These are phyloP conservation scores for Siderastrea radians DNA, from an alignment of 92 coral and sea anemone genomes.

Conservation along the genomic window DNA sequence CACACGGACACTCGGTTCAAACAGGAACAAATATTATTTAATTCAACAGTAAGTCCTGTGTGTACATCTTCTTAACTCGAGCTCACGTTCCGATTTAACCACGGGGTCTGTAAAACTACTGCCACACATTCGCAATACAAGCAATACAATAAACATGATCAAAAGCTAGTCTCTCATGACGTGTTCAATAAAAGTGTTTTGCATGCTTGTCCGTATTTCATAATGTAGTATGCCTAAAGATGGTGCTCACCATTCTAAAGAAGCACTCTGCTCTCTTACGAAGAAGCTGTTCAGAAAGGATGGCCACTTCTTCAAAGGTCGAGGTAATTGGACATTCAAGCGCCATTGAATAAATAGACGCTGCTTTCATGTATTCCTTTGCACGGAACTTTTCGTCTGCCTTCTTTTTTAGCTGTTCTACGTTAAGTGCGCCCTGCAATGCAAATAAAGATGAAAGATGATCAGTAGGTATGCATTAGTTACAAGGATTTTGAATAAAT, in stretches of 20 bases:
- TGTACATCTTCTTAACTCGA: no score
- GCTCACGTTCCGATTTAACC: no score
- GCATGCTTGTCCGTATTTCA: no score
- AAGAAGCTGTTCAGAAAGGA: slow-evolving; percentile 12
- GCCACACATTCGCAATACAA: not conserved
- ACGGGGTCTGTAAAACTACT: not conserved
- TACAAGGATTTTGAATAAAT: no score
- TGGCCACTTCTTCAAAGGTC: not conserved
- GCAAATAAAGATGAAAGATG: not conserved
- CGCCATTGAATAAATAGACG: not conserved
- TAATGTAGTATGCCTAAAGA: no score
- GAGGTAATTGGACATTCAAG: not conserved
- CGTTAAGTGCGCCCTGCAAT: not conserved
- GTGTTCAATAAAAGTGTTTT: no score
- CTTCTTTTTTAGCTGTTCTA: not conserved
- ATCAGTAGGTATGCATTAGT: no score
- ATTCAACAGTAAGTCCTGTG: no score
- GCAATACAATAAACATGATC: no score
- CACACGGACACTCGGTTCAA: no score
- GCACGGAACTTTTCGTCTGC: slow-evolving; percentile 23
- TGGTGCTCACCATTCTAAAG: slow-evolving; percentile 11
- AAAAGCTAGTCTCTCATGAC: no score
- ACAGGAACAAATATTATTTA: no score
- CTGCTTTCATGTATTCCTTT: not conserved
- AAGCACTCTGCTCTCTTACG: slow-evolving; percentile 22